Base-by-base conservation (phyloP, 2,797 vertebrate species). In the Microctenopoma stevenorrisi region DNA sequence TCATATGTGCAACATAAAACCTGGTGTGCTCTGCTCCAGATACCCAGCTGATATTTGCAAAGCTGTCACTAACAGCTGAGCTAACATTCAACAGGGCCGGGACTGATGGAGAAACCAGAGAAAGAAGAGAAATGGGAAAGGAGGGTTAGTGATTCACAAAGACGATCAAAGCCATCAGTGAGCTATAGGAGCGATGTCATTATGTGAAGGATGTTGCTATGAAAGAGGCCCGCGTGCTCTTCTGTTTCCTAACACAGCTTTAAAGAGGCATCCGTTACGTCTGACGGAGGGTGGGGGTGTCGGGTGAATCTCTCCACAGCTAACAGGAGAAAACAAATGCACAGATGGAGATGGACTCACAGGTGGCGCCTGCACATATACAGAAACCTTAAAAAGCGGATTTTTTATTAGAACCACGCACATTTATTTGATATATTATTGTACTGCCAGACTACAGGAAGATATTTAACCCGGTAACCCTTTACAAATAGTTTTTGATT, bases 41-140 rank as follows among this genome's bases (percentile, higher is more conserved):
- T 72, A 89, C 89, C 91, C 92, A 92, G 88, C 90, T 94, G 90
- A 94, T 92, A 86, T 94, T 94, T 86, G 90, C 92, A 73, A 88
- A 91, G 83, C 81, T 89, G 86, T 90, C 77, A 51, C 88, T 85
- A 86, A 91, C 89, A 60, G 89, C 89, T 68, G 79, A 86, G 76
- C 88, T 93, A 90, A 93, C 86, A 74, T 90, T 91, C 69, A 75
- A 81, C 81, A 90, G 59, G 81, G 71, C 66, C 4, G 82, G 68
- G 46, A 63, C 86, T 89, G 83, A 85, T 5, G 50, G 62, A 75
- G 73, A 78, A 49, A 49, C 28, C 40, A 72, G 57, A 74, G 37
- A 13, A 6, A 67, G 73, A 47, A 78, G 64, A 84, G 57, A 83
- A 73, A 79, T 18, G 50, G 59, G 7, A 68, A 59, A 70, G 56